A percentile compares a stretch with the other conserved stretches of the same genome.
Conservation (phyloP, 2,888 invertebrate species). For the Brenthis ino region DNA sequence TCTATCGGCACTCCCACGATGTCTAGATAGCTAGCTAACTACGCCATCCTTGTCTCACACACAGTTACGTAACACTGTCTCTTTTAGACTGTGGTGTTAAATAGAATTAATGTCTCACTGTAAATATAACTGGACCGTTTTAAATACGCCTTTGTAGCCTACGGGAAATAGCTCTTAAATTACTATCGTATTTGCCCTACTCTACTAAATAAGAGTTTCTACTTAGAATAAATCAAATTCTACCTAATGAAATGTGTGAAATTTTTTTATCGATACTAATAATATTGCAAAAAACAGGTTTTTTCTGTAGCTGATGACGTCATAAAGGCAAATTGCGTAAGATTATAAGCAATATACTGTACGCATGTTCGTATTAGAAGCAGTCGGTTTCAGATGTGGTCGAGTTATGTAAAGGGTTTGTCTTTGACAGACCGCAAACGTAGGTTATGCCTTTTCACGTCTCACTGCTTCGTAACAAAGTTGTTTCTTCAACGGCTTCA, state of each 20-base stretch:
- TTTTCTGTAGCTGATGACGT: not conserved
- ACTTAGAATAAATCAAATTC: no score
- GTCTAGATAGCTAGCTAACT: slow-evolving; percentile 28
- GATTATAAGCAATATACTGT: slow-evolving; percentile 1
- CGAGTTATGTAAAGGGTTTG: slow-evolving; percentile 48
- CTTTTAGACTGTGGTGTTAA: slow-evolving; percentile 29
- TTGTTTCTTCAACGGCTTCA: slow-evolving; percentile 29
- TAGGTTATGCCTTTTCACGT: slow-evolving; percentile 42
- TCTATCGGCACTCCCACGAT: slow-evolving; percentile 30
- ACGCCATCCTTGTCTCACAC: slow-evolving; percentile 27
- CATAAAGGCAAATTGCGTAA: slow-evolving; percentile 8
- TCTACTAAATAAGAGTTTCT: no score
- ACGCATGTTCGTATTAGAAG: not conserved
- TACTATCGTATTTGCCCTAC: not conserved
- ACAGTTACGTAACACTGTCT: slow-evolving; percentile 14
- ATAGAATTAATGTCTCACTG: slow-evolving; percentile 24
- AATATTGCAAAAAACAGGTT: not conserved
- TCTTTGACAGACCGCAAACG: slow-evolving; percentile 58
- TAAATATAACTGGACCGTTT: not conserved
- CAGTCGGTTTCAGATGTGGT: slow-evolving; percentile 10
- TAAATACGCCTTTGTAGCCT: not conserved
- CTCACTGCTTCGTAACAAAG: slow-evolving; percentile 45
- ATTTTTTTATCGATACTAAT: no score
- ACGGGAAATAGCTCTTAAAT: not conserved
- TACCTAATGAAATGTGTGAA: no score